Conservation (phyloP, 2,797 vertebrate genomes). For the Peromyscus attwateri region DNA sequence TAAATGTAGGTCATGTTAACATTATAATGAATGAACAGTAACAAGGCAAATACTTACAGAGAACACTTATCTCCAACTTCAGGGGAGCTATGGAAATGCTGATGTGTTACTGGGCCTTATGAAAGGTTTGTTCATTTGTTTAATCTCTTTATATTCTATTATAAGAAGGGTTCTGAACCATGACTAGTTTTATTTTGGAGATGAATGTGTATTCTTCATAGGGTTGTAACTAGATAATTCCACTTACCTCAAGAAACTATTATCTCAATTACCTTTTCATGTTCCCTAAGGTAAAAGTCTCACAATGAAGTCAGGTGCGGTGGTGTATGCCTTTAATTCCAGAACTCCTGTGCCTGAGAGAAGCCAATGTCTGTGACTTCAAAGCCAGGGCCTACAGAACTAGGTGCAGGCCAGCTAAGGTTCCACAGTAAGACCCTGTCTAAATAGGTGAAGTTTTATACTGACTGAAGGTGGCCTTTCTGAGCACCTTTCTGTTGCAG, state of each 20-base stretch:
- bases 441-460: neutral
- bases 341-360: neutral
- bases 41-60: slow-evolving; percentile 51
- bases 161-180: slow-evolving; percentile 37
- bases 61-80: slow-evolving; percentile 6
- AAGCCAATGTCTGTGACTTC: neutral
- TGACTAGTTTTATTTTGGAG: slow-evolving; percentile 35
- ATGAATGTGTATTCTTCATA: slow-evolving; percentile 22
- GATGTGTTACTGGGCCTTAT: slow-evolving; percentile 38
- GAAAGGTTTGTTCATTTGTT: slow-evolving; percentile 39
- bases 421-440: neutral
- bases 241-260: slow-evolving; percentile 46
- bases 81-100: neutral
- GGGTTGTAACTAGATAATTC: slow-evolving; percentile 4
- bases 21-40: slow-evolving; percentile 30
- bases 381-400: neutral
- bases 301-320: neutral
- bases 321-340: neutral
- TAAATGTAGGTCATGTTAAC: slow-evolving; percentile 44
- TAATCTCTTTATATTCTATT: slow-evolving; percentile 59
- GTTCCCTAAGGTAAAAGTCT: slow-evolving; percentile 55
- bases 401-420: neutral
- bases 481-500: slow-evolving; percentile 30
- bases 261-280: neutral
- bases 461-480: slow-evolving; percentile 24